Base-by-base conservation (phyloP, 2,113 vertebrate species). In the Psophia crepitans region DNA sequence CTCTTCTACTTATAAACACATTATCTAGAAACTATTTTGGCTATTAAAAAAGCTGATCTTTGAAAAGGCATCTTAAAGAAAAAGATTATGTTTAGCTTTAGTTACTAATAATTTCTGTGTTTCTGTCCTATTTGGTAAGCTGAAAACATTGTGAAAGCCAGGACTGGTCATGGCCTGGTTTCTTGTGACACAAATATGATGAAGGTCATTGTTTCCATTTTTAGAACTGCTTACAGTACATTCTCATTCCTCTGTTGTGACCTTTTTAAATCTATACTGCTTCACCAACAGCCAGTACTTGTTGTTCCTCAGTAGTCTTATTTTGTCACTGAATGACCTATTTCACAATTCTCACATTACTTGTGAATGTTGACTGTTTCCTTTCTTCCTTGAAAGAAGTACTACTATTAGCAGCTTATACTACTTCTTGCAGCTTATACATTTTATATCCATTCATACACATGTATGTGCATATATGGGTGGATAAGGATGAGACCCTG, bases 181-280 rank as follows among this genome's bases (percentile, higher is more conserved):
- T 90, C 82, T 93, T 95, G 70, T 82, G 91, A 84, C 83, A 94
- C 85, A 78, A 87, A 43, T 87, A 32, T 3, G 27, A 56, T 92
- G 96, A 93, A 97, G 92, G 94, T 94, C 92, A 68, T 61, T 0
- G 16, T 84, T 89, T 93, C 92, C 51, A 61, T 82, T 95, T 96
- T 93, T 96, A 86, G 92, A 94, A 92, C 56, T 87, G 88, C 80
- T 95, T 90, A 71, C 95, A 93, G 86, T 87, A 95, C 90, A 76
- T 87, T 94, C 73, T 89, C 86, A 87, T 95, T 95, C 80, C 88
- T 87, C 65, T 78, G 57, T 68, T 90, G 65, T 89, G 94, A 86
- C 89, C 79, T 96, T 94, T 95, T 84, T 24, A 24, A 81, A 84
- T 58, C 44, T 75, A 78, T 82, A 57, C 33, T 61, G 28, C 87